Base-by-base conservation (phyloP, 1,140 invertebrate species). In the Lucilia cuprina region DNA sequence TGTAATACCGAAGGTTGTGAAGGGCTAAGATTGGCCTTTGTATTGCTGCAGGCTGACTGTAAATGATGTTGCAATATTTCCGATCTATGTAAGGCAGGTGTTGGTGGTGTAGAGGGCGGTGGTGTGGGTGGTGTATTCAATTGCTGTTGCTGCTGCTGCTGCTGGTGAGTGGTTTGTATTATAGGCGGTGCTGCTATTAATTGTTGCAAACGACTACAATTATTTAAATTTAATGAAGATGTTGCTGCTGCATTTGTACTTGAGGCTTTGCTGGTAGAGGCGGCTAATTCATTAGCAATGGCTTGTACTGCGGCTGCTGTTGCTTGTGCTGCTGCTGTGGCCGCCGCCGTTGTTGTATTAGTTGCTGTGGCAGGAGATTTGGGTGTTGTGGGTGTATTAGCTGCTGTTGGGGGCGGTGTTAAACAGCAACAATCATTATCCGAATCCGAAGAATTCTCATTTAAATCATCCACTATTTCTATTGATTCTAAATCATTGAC, bases 181-280 rank as follows among this genome's bases (percentile, higher is more conserved):
- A 84, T 41, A 50, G 89, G 89, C 85, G 89, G 89, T 87, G 89
- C 89, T 85, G 89, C 90, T 87, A 90, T 90, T 88, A 90, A 89
- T 88, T 90, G 88, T 87, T 90, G 89, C 86, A 90, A 86, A 85
- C 89, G 89, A 87, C 88, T 88, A 75, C 88, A 88, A 82, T 86
- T 88, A 84, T 85, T 87, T 84, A 86, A 87, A 74, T 85, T 88
- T 70, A 70, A 70, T 5, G 19, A 17, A 83, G 85, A 88, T 34
- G 65, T 87, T 4, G 21, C 60, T 25, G 12, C 78, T 7, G n/a
- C 25, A 30, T 30, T 77, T 25, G 47, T 83, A 41, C 74, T 83
- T n/a, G 47, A 83, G 75, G 47, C 77, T 41, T 65, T 83, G 49
- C 49, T 82, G 50, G 55, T 82, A 3, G 9, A 12, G 21, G n/a